These are phyloP conservation scores for Pogonus chalceus DNA, from an alignment of 1,140 invertebrate species.

Conservation along the genomic window DNA sequence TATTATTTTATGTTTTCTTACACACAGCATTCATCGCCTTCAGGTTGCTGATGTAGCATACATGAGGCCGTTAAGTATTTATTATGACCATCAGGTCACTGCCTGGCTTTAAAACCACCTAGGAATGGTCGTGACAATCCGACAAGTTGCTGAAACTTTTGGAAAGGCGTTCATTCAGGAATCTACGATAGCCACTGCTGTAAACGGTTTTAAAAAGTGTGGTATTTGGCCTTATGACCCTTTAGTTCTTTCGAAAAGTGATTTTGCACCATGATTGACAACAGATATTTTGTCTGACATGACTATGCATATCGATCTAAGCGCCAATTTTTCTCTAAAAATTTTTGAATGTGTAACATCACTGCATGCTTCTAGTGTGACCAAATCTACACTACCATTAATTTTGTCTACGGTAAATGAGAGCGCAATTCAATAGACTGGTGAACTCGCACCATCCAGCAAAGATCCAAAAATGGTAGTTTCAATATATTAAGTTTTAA, in stretches of 20 bases:
- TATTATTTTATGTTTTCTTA: conserved; percentile 32
- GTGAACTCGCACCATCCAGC: too few relatives aligned
- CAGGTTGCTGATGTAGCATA: conserved; percentile 34
- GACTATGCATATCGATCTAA: too few relatives aligned
- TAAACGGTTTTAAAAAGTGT: conserved; percentile 27
- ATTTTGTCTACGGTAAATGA: too few relatives aligned
- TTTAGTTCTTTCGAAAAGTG: conserved; percentile 19
- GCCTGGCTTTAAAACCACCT: conserved; percentile 28
- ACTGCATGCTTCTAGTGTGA: too few relatives aligned
- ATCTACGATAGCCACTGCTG: conserved; percentile 25
- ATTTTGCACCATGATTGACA: conserved; percentile 16
- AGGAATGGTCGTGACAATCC: conserved; percentile 22
- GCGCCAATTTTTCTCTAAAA: too few relatives aligned
- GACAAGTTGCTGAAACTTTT: conserved; percentile 22
- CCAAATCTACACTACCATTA: too few relatives aligned
- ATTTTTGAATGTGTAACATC: too few relatives aligned
- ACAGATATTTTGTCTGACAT: conserved; percentile 13
- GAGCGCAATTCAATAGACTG: too few relatives aligned
- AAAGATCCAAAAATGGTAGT: too few relatives aligned
- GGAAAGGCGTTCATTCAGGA: conserved; percentile 24
- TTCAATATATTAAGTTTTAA: too few relatives aligned
- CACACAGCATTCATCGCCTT: conserved; percentile 33
- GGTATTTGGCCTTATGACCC: conserved; percentile 21
- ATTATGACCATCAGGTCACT: conserved; percentile 25
- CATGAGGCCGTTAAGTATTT: conserved; percentile 30